Conservation (phyloP, 1,140 invertebrate genomes). For the Eueides isabella region DNA sequence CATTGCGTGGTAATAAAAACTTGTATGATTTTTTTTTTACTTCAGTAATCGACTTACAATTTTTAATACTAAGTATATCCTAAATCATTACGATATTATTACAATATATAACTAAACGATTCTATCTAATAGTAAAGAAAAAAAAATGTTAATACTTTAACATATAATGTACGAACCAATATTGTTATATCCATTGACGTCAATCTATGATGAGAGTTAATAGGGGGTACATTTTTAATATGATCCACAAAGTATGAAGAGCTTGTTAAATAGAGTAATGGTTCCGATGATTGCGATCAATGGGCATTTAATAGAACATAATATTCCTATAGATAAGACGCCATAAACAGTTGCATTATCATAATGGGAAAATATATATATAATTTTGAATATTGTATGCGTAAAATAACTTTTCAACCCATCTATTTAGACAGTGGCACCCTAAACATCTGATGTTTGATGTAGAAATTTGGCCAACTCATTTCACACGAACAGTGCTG, state of each 20-base stretch:
- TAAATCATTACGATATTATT: too few species aligned
- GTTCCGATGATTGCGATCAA: constrained; percentile 46
- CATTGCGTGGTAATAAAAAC: not conserved
- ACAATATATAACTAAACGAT: too few species aligned
- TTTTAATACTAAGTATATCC: too few species aligned
- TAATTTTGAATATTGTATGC: not conserved
- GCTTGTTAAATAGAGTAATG: constrained; percentile 46
- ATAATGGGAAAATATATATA: not conserved
- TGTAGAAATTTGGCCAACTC: too few species aligned
- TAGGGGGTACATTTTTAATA: constrained; percentile 64
- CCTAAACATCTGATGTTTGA: too few species aligned
- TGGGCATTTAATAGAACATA: constrained; percentile 43
- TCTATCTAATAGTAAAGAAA: too few species aligned
- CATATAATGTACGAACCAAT: not conserved
- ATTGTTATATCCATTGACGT: constrained; percentile 57
- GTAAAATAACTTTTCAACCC: not conserved
- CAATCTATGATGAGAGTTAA: constrained; percentile 60
- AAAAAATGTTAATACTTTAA: not conserved
- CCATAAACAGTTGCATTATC: not conserved
- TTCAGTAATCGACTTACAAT: not conserved
- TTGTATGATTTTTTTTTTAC: not conserved
- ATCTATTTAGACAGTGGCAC: too few species aligned
- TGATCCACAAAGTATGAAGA: constrained; percentile 41
- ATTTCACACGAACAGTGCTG: too few species aligned
- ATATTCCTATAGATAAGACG: constrained; percentile 17